Evolutionary conservation across 2,113 vertebrate species (phyloP).

Genomic region (Brienomyrus brachyistius): DNA sequence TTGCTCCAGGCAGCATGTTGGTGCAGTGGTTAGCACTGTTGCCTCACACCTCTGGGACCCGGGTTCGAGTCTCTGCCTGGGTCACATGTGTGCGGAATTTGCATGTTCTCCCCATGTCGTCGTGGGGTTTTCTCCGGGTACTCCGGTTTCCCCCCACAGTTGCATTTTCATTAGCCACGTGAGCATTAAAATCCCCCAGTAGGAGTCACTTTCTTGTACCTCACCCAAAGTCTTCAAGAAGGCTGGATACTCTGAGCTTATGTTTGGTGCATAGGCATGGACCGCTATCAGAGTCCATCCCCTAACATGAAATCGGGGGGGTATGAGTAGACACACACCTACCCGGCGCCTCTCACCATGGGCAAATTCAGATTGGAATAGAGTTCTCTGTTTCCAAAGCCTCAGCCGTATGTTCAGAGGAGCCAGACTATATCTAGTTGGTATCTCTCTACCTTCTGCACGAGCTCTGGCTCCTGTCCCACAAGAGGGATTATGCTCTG

Average conservation of each 20-base stretch:
- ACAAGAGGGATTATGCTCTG: not conserved
- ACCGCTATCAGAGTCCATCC: not conserved
- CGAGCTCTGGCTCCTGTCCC: not conserved
- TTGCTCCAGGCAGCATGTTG: no score
- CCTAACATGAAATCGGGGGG: not conserved
- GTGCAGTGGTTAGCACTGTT: no score
- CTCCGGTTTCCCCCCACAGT: no score
- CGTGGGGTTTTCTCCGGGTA: no score
- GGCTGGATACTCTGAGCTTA: not conserved
- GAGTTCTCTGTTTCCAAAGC: not conserved
- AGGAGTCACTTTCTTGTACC: not conserved
- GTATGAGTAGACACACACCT: not conserved
- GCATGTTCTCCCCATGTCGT: no score
- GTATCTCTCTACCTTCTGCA: not conserved
- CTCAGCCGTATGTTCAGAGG: not conserved
- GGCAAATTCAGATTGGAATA: not conserved
- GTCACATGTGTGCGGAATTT: no score
- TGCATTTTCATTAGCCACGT: not conserved
- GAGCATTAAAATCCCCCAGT: not conserved
- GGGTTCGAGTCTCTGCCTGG: no score
- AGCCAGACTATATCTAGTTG: not conserved
- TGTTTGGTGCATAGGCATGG: not conserved
- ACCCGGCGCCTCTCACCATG: not conserved
- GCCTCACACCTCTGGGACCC: no score
- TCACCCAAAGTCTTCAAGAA: not conserved